phyloP scores from a whole-genome alignment of 2,113 vertebrate species.

The Tragelaphus strepsiceros region DNA sequence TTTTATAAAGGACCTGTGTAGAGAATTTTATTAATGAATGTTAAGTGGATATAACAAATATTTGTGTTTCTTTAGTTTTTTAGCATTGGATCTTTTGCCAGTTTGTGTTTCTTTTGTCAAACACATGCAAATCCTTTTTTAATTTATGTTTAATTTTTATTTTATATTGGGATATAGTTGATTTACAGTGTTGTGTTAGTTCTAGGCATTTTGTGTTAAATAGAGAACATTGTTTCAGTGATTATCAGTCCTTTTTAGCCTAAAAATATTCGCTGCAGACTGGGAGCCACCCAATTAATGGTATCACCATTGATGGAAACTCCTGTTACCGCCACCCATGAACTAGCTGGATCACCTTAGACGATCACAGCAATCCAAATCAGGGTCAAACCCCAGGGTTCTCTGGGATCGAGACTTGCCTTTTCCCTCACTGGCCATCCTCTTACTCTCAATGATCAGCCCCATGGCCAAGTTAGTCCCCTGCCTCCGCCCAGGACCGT shows the following conservation, averaged over 20 bases:
- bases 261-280: not conserved
- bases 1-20: not conserved
- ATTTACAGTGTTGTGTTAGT: not conserved
- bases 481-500: accelerated
- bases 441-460: not conserved
- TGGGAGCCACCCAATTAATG: not conserved
- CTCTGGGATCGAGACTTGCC: not conserved
- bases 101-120: not conserved
- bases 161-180: not conserved
- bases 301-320: not conserved
- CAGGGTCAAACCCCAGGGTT: not conserved
- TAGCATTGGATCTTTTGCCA: not conserved
- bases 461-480: not conserved
- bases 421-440: not conserved
- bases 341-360: not conserved
- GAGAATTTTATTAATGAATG: not conserved
- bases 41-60: not conserved
- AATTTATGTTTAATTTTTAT: not conserved
- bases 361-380: not conserved
- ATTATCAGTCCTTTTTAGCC: not conserved
- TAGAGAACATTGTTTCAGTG: not conserved
- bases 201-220: not conserved
- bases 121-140: not conserved
- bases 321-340: not conserved
- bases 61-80: not conserved